Conservation (phyloP, 1,140 invertebrate species). For the Hydropsyche tenuis region DNA sequence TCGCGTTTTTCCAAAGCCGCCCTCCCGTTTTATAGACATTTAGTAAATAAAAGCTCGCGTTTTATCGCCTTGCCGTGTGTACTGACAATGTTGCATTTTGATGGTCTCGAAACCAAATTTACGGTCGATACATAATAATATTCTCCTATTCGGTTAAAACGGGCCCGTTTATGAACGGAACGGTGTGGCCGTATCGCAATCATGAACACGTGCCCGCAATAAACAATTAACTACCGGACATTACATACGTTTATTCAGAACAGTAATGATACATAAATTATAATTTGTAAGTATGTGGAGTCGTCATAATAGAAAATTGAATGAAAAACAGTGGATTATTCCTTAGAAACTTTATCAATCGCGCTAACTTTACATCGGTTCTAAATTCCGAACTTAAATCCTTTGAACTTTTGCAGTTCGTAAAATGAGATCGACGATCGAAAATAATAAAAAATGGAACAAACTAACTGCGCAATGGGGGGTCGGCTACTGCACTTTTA, state of each 20-base stretch:
- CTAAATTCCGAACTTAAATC: too few relatives aligned
- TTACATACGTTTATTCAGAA: background rate
- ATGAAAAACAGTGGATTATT: too few relatives aligned
- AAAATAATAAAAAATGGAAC: constrained; percentile 1
- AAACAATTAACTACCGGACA: constrained; percentile 28
- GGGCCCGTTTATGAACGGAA: constrained; percentile 1
- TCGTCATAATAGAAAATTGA: too few relatives aligned
- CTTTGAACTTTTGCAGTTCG: too few relatives aligned
- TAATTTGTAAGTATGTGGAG: background rate
- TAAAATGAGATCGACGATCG: background rate
- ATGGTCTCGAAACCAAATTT: constrained; percentile 14
- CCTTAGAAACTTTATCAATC: too few relatives aligned
- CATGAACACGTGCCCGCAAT: constrained; percentile 11
- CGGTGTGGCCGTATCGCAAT: constrained; percentile 1
- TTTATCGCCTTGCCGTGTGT: constrained; percentile 13
- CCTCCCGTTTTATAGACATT: constrained; percentile 10
- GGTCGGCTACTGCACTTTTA: constrained; percentile 1
- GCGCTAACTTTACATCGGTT: too few relatives aligned
- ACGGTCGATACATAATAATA: constrained; percentile 19
- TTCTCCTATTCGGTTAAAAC: constrained; percentile 25
- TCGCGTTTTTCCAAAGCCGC: constrained; percentile 5
- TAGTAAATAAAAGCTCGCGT: constrained; percentile 36
- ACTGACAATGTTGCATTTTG: constrained; percentile 28
- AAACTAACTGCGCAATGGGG: background rate
- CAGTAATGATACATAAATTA: background rate